A percentile compares a stretch with the other conserved stretches of the same genome.
Conservation (phyloP, 2,113 vertebrate genomes). For the Mustelus asterias region DNA sequence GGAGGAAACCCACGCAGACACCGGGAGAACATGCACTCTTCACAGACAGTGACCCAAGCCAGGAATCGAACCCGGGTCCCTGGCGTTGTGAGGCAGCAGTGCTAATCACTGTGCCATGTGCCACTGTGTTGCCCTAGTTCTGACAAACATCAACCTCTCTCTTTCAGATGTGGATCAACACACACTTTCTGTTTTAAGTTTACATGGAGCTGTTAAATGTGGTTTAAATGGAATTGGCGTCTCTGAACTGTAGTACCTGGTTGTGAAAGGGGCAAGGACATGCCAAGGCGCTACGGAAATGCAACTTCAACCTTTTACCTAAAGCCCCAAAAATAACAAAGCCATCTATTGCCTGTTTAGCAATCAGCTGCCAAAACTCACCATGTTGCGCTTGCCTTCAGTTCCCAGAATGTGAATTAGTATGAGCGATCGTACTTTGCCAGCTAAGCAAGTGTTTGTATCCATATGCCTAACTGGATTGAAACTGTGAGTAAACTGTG, state of each 20-base stretch:
- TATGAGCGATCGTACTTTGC: background rate
- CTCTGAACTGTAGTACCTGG: background rate
- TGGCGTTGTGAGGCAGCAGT: no score
- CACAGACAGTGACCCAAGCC: no score
- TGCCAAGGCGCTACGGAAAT: background rate
- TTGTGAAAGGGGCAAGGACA: background rate
- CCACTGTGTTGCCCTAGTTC: background rate
- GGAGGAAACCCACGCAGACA: no score
- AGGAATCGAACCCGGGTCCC: no score
- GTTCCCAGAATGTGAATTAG: background rate
- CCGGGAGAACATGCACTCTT: no score
- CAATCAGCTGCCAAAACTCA: background rate
- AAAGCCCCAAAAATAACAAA: background rate
- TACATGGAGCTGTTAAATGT: background rate
- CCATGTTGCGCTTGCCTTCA: background rate
- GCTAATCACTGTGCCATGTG: no score
- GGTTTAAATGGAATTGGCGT: background rate
- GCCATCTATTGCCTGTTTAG: background rate
- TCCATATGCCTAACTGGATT: background rate
- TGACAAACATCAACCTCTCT: background rate
- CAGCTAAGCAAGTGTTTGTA: background rate
- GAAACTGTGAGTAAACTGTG: background rate
- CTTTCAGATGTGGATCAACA: background rate
- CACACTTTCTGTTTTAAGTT: background rate
- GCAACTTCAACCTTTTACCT: background rate